These are phyloP conservation scores for Paracanthobrama guichenoti DNA, from an alignment of 2,113 vertebrate genomes.

Conservation along the genomic window DNA sequence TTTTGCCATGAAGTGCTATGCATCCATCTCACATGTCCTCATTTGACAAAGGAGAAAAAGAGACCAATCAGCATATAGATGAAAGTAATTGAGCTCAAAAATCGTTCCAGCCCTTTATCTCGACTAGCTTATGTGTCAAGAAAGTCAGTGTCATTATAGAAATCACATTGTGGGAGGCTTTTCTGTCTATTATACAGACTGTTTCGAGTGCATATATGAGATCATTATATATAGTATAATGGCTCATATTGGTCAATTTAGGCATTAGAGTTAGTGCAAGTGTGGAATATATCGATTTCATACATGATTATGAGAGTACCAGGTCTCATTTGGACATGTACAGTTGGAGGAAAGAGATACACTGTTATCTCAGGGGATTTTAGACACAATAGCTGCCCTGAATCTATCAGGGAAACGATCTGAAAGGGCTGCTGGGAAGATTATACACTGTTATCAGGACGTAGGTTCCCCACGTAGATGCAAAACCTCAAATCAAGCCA, in stretches of 20 bases:
- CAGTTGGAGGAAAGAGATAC: background rate
- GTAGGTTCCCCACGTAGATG: background rate
- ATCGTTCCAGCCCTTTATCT: constrained; percentile 22
- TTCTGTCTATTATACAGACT: background rate
- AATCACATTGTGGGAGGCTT: background rate
- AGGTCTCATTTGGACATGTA: background rate
- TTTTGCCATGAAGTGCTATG: background rate
- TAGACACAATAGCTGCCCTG: background rate
- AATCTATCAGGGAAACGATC: background rate
- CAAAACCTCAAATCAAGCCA: background rate
- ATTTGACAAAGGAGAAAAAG: constrained; percentile 16
- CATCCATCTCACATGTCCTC: background rate
- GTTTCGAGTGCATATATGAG: background rate
- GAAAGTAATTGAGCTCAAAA: constrained; percentile 43
- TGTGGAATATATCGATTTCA: background rate
- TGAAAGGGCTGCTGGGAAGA: background rate
- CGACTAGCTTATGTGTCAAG: constrained; percentile 24
- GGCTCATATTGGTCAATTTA: background rate
- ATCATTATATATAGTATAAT: background rate
- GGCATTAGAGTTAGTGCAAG: background rate
- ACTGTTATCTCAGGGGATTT: background rate
- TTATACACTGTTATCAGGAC: background rate
- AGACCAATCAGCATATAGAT: constrained; percentile 17
- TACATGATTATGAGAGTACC: background rate
- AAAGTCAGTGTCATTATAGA: constrained; percentile 1